phyloP scores from a whole-genome alignment of 1,140 invertebrate species.

The Drosophila kikkawai region DNA sequence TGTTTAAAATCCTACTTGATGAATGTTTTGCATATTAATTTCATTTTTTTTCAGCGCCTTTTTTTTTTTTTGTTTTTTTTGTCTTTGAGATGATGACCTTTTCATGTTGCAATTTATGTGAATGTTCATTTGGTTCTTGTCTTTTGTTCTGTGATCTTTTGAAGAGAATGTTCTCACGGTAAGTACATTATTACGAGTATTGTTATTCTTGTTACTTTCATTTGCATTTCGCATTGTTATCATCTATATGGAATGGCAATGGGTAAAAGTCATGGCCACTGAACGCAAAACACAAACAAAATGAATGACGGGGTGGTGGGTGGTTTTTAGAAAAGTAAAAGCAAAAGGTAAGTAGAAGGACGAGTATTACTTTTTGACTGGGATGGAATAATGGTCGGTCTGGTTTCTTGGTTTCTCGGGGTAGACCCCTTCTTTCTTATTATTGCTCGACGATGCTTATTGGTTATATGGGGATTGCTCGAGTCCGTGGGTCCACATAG shows the following conservation, averaged over 20 bases:
- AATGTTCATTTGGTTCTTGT: conserved; percentile 48
- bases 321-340: background rate
- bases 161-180: conserved; percentile 44
- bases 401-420: conserved; percentile 5
- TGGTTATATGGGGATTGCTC: conserved; percentile 11
- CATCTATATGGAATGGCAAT: conserved; percentile 47
- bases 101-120: conserved; percentile 40
- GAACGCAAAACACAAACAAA: conserved; percentile 42
- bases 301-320: conserved; percentile 13
- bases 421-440: conserved; percentile 11
- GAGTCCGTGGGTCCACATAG: conserved; percentile 6
- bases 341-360: conserved; percentile 8
- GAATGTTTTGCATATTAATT: conserved; percentile 56
- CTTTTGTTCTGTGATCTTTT: conserved; percentile 54
- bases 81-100: conserved; percentile 27
- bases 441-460: conserved; percentile 45
- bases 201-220: conserved; percentile 43
- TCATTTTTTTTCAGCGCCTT: conserved; percentile 35
- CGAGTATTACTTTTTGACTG: conserved; percentile 28
- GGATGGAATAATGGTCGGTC: conserved; percentile 35
- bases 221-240: conserved; percentile 51
- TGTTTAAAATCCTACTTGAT: conserved; percentile 54
- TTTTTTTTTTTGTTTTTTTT: conserved; percentile 13
- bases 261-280: conserved; percentile 48
- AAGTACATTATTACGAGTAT: conserved; percentile 53